Percentiles rank a stretch among this genome's conserved stretches.
phyloP scores from a whole-genome alignment of 2,888 invertebrate species.

The Lasioglossum zephyrum region DNA sequence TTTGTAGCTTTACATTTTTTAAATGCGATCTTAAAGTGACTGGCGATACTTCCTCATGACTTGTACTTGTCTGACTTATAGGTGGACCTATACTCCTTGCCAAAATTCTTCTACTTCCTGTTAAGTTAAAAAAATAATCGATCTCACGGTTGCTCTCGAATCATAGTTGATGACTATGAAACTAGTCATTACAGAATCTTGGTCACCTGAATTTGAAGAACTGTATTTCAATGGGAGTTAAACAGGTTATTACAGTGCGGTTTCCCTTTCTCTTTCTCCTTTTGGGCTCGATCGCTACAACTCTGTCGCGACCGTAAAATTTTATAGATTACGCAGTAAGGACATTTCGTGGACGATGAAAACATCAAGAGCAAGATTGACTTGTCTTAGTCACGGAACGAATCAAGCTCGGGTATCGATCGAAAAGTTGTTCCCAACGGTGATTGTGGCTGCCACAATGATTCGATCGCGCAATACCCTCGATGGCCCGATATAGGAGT shows the following conservation, averaged over 20 bases:
- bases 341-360: not conserved
- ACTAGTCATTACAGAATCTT: not conserved
- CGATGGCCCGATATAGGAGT: slow-evolving; percentile 7
- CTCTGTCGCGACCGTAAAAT: not conserved
- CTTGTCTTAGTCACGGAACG: not conserved
- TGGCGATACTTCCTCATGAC: not conserved
- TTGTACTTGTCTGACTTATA: not conserved
- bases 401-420: not conserved
- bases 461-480: slow-evolving; percentile 6
- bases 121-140: no score
- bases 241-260: not conserved
- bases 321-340: not conserved
- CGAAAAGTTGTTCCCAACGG: not conserved
- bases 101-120: not conserved
- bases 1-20: not conserved
- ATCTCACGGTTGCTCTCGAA: no score
- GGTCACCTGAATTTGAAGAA: not conserved
- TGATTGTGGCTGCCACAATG: not conserved
- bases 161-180: not conserved
- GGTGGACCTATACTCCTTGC: not conserved
- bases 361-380: not conserved
- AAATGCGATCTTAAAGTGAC: not conserved
- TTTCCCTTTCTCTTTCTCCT: not conserved
- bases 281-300: not conserved
- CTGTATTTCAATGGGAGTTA: not conserved